These are phyloP conservation scores for Helicolenus hilgendorfi DNA, from an alignment of 2,797 vertebrate species.

Conservation along the genomic window DNA sequence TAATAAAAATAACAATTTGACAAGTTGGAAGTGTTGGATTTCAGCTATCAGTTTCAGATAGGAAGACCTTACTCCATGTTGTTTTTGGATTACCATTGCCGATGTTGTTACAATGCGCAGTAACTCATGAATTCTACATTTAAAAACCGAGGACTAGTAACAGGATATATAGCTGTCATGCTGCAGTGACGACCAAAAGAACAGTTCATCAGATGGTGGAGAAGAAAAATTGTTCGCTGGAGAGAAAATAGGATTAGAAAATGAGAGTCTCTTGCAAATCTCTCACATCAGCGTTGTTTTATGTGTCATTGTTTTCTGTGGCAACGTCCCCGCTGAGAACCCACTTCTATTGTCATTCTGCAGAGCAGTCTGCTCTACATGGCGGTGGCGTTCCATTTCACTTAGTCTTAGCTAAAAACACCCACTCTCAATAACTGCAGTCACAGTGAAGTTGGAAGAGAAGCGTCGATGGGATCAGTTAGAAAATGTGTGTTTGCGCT, in stretches of 20 bases:
- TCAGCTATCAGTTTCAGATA: neutral
- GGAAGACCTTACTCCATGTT: neutral
- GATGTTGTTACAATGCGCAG: neutral
- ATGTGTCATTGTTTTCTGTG: conserved; percentile 53
- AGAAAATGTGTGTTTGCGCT: conserved; percentile 39
- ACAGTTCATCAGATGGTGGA: neutral
- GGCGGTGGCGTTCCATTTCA: conserved; percentile 57
- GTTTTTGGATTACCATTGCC: neutral
- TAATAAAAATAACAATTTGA: neutral
- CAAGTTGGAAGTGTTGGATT: neutral
- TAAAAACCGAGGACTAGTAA: neutral
- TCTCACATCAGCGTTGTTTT: conserved; percentile 13
- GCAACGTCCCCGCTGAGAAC: conserved; percentile 48
- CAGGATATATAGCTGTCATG: neutral
- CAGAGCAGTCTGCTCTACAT: conserved; percentile 50
- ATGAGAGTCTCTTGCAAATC: neutral
- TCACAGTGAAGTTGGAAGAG: conserved; percentile 41
- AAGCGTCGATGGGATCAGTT: conserved; percentile 45
- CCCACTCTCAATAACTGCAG: conserved; percentile 58
- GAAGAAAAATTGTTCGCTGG: neutral
- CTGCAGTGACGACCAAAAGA: conserved; percentile 18
- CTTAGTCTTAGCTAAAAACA: conserved; percentile 65
- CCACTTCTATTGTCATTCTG: conserved; percentile 56
- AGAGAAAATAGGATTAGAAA: conserved; percentile 1
- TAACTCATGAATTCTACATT: too few species aligned